phyloP scores from a whole-genome alignment of 2,888 invertebrate species.

The Pharmacophagus antenor region DNA sequence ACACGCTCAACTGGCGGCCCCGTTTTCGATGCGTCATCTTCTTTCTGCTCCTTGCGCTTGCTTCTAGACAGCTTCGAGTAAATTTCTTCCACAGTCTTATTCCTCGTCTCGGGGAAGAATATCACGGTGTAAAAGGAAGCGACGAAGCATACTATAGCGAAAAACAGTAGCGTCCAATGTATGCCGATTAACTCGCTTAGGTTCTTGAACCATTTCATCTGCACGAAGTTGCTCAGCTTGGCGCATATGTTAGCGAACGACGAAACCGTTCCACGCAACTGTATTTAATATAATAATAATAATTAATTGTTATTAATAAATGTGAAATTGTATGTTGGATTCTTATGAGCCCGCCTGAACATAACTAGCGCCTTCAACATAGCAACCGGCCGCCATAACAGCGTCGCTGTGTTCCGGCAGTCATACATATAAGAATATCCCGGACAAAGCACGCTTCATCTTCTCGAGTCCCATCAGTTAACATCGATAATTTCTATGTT shows the following conservation, averaged over 20 bases:
- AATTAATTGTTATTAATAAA: too few relatives aligned
- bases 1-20: conserved; percentile 33
- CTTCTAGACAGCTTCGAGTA: conserved; percentile 59
- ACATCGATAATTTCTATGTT: too few relatives aligned
- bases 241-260: conserved; percentile 69
- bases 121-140: conserved; percentile 61
- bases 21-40: conserved; percentile 41
- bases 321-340: too few relatives aligned
- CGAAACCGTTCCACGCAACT: conserved; percentile 72
- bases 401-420: too few relatives aligned
- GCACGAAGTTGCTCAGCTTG: conserved; percentile 70
- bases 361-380: too few relatives aligned
- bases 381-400: too few relatives aligned
- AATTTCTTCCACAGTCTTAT: conserved; percentile 66
- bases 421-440: too few relatives aligned
- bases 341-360: too few relatives aligned
- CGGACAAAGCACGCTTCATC: too few relatives aligned
- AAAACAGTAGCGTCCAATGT: conserved; percentile 71
- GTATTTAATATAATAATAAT: conserved; percentile 37
- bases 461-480: too few relatives aligned
- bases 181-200: conserved; percentile 64
- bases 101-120: conserved; percentile 66
- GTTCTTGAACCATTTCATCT: conserved; percentile 71
- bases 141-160: conserved; percentile 58
- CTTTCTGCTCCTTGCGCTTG: conserved; percentile 41